Conservation (phyloP, 2,797 vertebrate species). For the Betta splendens region DNA sequence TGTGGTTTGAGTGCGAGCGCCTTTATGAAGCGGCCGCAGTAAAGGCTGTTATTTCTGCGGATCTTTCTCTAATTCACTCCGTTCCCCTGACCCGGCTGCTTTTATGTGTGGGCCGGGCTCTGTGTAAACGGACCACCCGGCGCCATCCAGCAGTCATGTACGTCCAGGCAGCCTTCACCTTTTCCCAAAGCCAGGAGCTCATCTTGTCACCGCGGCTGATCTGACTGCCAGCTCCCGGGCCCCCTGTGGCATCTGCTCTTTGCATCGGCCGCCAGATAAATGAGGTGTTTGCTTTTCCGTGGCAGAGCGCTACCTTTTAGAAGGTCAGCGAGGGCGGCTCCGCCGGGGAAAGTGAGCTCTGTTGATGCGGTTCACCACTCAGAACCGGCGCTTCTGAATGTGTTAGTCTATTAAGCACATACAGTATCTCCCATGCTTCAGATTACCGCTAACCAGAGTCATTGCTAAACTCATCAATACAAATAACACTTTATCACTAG, state of each 20-base stretch:
- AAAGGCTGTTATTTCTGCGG: conserved; percentile 8
- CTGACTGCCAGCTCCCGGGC: conserved; percentile 39
- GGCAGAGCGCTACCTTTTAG: conserved; percentile 63
- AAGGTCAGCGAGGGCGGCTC: conserved; percentile 69
- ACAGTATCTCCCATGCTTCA: conserved; percentile 48
- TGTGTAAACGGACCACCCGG: conserved; percentile 30
- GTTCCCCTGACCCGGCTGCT: conserved; percentile 13
- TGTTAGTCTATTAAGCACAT: conserved; percentile 52
- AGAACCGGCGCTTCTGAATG: conserved; percentile 40
- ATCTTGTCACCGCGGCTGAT: conserved; percentile 44
- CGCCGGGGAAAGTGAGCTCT: conserved; percentile 37
- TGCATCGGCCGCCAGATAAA: conserved; percentile 70
- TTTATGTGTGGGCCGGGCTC: conserved; percentile 27
- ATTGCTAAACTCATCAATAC: background rate
- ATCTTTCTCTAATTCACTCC: conserved; percentile 6
- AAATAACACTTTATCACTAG: conserved; percentile 5
- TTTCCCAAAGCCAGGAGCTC: conserved; percentile 46
- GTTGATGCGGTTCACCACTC: conserved; percentile 27
- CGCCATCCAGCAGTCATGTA: conserved; percentile 18
- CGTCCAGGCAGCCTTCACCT: conserved; percentile 20
- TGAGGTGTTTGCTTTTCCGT: conserved; percentile 77
- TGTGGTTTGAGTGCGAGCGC: conserved; percentile 14
- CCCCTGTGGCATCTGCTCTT: conserved; percentile 65
- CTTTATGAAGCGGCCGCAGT: conserved; percentile 10
- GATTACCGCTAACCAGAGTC: conserved; percentile 25